Percentiles rank a stretch among this genome's conserved stretches.
Evolutionary conservation across 2,888 invertebrate species (phyloP).

Genomic region (Epirrita christyi): DNA sequence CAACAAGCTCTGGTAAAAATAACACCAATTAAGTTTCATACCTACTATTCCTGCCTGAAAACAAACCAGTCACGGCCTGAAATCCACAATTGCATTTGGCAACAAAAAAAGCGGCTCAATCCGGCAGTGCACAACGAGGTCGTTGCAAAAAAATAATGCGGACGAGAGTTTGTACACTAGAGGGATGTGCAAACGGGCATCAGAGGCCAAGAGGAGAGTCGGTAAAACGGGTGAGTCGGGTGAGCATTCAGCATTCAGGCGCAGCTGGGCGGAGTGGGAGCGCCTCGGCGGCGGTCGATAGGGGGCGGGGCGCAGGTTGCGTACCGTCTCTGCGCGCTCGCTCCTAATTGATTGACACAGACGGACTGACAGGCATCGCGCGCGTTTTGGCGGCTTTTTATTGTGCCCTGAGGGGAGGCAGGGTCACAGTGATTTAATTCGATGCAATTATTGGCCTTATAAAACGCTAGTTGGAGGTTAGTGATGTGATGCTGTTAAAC

Average conservation of each 20-base stretch:
- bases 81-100: slow-evolving; percentile 22
- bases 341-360: slow-evolving; percentile 78
- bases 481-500: slow-evolving; percentile 17
- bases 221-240: slow-evolving; percentile 22
- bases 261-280: slow-evolving; percentile 64
- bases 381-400: slow-evolving; percentile 67
- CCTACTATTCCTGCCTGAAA: too few relatives aligned
- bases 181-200: slow-evolving; percentile 12
- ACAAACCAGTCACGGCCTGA: not conserved
- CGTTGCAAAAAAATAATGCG: slow-evolving; percentile 28
- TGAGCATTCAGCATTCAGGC: slow-evolving; percentile 60
- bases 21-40: not conserved
- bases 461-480: slow-evolving; percentile 18
- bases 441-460: slow-evolving; percentile 29
- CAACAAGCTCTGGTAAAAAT: slow-evolving; percentile 7
- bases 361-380: slow-evolving; percentile 74
- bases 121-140: slow-evolving; percentile 22
- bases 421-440: slow-evolving; percentile 56
- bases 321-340: slow-evolving; percentile 63
- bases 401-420: slow-evolving; percentile 59
- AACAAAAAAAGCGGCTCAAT: slow-evolving; percentile 28
- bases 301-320: slow-evolving; percentile 70
- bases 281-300: slow-evolving; percentile 64
- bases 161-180: slow-evolving; percentile 12
- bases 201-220: slow-evolving; percentile 22